Evolutionary conservation across 2,113 vertebrate species (phyloP).

Genomic region (Enhydra lutris): DNA sequence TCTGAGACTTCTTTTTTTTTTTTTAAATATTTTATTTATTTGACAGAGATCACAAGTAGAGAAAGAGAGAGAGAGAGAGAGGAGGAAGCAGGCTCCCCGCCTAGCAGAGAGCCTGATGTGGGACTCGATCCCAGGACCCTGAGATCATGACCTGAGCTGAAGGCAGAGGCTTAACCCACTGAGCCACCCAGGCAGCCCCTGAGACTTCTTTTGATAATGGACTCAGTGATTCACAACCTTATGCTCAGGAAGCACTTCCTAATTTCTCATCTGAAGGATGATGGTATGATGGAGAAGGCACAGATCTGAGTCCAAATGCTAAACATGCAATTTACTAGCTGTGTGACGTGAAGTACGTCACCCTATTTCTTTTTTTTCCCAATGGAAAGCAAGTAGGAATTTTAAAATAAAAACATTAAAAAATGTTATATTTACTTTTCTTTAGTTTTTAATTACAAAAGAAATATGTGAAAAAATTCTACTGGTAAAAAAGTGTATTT

Average conservation of each 20-base stretch:
- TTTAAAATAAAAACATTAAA: not conserved
- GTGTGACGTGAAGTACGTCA: not conserved
- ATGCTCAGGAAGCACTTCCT: not conserved
- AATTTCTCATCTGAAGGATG: not conserved
- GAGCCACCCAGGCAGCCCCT: too few relatives aligned
- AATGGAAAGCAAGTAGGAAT: not conserved
- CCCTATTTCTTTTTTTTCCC: not conserved
- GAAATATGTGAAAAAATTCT: not conserved
- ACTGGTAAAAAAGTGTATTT: not conserved
- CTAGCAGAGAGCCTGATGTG: too few relatives aligned
- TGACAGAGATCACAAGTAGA: too few relatives aligned
- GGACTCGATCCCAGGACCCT: too few relatives aligned
- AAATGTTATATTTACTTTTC: not conserved
- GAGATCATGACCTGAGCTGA: too few relatives aligned
- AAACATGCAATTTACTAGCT: not conserved
- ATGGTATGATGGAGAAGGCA: not conserved
- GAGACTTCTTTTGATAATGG: not conserved
- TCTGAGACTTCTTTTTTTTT: not conserved
- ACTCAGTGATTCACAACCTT: not conserved
- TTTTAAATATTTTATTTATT: too few relatives aligned
- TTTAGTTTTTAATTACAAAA: constrained; percentile 36
- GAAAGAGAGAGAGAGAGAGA: too few relatives aligned
- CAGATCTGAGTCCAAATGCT: not conserved
- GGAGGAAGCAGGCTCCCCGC: too few relatives aligned
- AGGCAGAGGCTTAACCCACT: too few relatives aligned